These are phyloP conservation scores for Coregonus sp. DNA, from an alignment of 2,797 vertebrate genomes.

Conservation along the genomic window DNA sequence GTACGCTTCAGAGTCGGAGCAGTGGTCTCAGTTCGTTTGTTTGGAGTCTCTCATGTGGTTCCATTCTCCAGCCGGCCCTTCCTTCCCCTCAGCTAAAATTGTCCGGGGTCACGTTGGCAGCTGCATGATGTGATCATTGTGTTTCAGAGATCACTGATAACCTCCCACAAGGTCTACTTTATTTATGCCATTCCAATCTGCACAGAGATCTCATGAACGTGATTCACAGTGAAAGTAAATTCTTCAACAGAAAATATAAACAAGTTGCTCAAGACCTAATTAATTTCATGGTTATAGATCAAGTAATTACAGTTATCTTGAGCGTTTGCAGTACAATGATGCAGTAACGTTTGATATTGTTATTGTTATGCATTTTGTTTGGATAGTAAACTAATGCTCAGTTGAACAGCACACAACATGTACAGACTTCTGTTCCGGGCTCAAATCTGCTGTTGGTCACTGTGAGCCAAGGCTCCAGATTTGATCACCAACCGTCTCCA, in stretches of 20 bases:
- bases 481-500: slow-evolving; percentile 38
- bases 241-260: neutral
- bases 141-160: no score
- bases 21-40: slow-evolving; percentile 48
- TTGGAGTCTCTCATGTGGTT: slow-evolving; percentile 50
- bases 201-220: neutral
- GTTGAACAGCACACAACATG: slow-evolving; percentile 25
- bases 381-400: slow-evolving; percentile 27
- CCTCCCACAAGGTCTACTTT: no score
- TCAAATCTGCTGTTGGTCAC: slow-evolving; percentile 17
- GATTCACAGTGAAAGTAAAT: neutral
- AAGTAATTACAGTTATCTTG: neutral
- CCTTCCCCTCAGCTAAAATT: slow-evolving; percentile 75
- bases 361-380: neutral
- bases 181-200: no score
- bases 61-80: slow-evolving; percentile 68
- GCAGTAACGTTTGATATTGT: neutral
- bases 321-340: neutral
- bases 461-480: slow-evolving; percentile 39
- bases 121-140: slow-evolving; percentile 64
- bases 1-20: neutral
- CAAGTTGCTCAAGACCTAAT: neutral
- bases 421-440: slow-evolving; percentile 10
- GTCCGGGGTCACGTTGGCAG: slow-evolving; percentile 57
- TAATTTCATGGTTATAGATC: no score